Conservation (phyloP, 1,140 invertebrate genomes). For the Eufriesea mexicana region DNA sequence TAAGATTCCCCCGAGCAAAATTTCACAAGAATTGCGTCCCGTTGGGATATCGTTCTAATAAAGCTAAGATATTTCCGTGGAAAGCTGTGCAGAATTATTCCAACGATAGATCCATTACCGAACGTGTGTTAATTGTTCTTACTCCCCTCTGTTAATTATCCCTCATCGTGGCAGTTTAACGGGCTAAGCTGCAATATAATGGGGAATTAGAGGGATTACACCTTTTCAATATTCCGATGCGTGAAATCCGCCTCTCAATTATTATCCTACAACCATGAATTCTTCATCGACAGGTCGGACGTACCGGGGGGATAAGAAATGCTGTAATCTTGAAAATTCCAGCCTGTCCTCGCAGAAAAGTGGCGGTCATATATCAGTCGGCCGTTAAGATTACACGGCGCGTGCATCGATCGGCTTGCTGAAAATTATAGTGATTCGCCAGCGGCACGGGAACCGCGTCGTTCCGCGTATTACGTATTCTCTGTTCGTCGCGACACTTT, state of each 20-base stretch:
- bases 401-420: constrained; percentile 11
- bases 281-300: background rate
- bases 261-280: background rate
- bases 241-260: too few species aligned
- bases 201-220: background rate
- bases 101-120: too few species aligned
- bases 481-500: constrained; percentile 12
- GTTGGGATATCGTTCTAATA: background rate
- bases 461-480: constrained; percentile 21
- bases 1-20: background rate
- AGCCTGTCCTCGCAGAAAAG: background rate
- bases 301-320: background rate
- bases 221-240: background rate
- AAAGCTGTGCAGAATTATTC: too few species aligned
- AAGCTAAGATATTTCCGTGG: background rate
- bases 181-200: background rate
- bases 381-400: constrained; percentile 10
- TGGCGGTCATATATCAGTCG: constrained; percentile 8
- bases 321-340: constrained; percentile 20
- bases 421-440: constrained; percentile 17
- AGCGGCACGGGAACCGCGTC: background rate
- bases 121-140: background rate
- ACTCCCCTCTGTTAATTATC: background rate
- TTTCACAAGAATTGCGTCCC: background rate
- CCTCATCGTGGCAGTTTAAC: background rate